Evolutionary conservation across 2,888 invertebrate genomes (phyloP), one percentile per base, ranked within the genome.

Genomic region (Quadroppia sp.): DNA sequence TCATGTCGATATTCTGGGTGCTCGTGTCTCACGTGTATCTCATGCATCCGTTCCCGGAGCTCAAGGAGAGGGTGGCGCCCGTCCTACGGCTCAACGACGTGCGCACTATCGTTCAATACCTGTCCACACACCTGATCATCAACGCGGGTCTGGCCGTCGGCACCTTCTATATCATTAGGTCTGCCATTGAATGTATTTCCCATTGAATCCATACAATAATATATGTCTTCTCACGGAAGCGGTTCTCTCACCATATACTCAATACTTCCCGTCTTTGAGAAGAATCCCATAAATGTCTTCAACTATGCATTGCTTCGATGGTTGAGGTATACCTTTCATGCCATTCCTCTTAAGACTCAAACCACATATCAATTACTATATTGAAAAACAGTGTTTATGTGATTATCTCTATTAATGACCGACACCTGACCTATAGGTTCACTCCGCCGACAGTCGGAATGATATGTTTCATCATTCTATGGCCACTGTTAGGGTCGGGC

Each of bases 61-160:
- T 64, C 2, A 25, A 20, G 4, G 73, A 73, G 30, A 45, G 40
- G 15, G 69, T 73, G 7, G 40, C 70, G 17, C 73, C 73, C 9
- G 69, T 69, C 1, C 45, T 69, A 1, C 48, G 69, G 1, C 25
- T 73, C 9, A 61, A 48, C 28, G 45, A 64, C 13, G 69, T 67
- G 23, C n/a, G 48, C 11, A 32, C 23, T 28, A 69, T 73, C 23
- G 67, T 69, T 23, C 69, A 40, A 28, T 69, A 69, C 36, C 11
- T 73, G 13, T 48, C 56, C 15, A 53, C 73, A n/a, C 73, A 73
- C 56, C 36, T 73, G 0, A 69, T 73, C 7, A 69, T 61, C 11
- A 73, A 73, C 20, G 73, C 59, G 11, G 73, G 73, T 11, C 69
- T 73, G 4, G 73, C 73, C 4, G 73, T 73, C 59, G 73, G 67